Base-by-base conservation (phyloP, 1,140 invertebrate species). In the Pseudobourletiella spinata region DNA sequence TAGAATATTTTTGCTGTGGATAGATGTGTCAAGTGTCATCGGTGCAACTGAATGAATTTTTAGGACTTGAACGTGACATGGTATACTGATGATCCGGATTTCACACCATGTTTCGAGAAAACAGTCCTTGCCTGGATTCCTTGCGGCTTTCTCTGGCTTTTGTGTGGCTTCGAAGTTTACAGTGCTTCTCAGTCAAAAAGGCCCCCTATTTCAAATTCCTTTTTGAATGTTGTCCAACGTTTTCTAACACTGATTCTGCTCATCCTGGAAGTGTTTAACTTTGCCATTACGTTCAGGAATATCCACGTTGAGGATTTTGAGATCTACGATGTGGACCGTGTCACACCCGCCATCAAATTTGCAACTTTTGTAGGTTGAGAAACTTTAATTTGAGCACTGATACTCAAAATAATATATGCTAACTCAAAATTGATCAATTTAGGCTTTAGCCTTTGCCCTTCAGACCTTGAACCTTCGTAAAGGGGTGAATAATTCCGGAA, bases 121-220 rank as follows among this genome's bases (percentile, higher is more conserved):
- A 95, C 91, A 6, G 83, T 88, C 1, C 73, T 96, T 32, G 77
- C 91, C 51, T 95, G 91, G 89, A 74, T 83, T 44, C 93, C 95
- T 2, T 94, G 58, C 24, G 25, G 15, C 15, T 43, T 65, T 16
- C 54, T 61, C 8, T 65, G 63, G 58, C 2, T 61, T 18, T 15
- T 48, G 6, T 11, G 6, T 6, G 18, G 6, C 11, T 48, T 11
- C 44, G 6, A 11, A 15, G 6, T 48, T 4, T 48, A 11, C 11
- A 6, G 6, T 15, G 11, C 44, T 11, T 6, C 4, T 4, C 14
- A 48, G 22, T 48, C 18, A 15, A 6, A 48, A 11, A 6, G 22
- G 6, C 6, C 6, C 6, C 6, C 6, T 11, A 48, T 48, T 22
- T 22, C 44, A 18, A 18, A 6, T 11, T 15, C 44, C 14, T 8